Conservation (phyloP, 1,140 invertebrate species). For the Bombus soroeensis region DNA sequence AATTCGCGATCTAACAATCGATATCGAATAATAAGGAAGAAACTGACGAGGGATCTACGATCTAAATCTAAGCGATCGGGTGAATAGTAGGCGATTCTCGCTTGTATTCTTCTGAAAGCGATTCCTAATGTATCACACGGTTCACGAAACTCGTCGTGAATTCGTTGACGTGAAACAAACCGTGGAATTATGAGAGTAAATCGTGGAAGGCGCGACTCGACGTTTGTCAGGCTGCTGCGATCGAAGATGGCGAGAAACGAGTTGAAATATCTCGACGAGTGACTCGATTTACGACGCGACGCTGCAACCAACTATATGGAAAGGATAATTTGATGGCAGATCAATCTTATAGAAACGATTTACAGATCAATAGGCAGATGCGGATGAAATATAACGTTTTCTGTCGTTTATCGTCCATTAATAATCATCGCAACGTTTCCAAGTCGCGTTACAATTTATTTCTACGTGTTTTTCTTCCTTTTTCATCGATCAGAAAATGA, state of each 20-base stretch:
- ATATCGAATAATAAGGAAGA: too few species aligned
- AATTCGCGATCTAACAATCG: too few species aligned
- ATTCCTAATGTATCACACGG: background rate
- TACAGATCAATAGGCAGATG: background rate
- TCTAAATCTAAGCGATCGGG: too few species aligned
- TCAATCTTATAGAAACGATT: slow-evolving; percentile 25
- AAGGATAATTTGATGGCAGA: slow-evolving; percentile 4
- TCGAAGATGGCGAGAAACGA: background rate
- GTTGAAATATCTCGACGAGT: slow-evolving; percentile 17
- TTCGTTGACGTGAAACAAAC: background rate
- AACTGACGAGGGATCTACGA: too few species aligned
- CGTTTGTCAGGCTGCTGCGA: background rate
- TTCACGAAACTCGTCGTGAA: background rate
- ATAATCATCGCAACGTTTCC: background rate
- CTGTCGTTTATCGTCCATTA: background rate
- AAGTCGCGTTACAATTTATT: background rate
- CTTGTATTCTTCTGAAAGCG: background rate
- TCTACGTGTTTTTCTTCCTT: too few species aligned
- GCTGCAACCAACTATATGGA: background rate
- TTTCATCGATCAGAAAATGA: too few species aligned
- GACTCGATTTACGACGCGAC: slow-evolving; percentile 17
- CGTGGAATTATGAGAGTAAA: background rate
- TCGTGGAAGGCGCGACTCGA: background rate
- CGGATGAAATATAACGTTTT: slow-evolving; percentile 2
- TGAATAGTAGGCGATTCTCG: background rate